Evolutionary conservation across 2,797 vertebrate genomes (phyloP).

Genomic region (Manis pentadactyla): DNA sequence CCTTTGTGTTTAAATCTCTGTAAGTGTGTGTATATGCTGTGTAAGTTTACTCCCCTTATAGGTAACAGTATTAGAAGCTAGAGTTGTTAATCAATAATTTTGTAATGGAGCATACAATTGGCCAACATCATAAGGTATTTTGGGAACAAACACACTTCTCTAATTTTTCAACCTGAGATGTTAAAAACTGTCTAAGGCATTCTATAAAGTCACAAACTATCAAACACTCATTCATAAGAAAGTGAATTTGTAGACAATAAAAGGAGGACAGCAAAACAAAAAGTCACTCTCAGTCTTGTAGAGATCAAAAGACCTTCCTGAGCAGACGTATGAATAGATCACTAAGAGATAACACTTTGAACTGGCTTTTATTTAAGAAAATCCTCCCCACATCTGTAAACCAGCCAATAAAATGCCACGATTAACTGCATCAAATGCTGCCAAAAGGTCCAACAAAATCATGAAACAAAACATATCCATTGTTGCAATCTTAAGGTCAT

Average conservation of each 20-base stretch:
- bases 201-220: background rate
- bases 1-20: background rate
- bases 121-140: background rate
- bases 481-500: slow-evolving; percentile 77
- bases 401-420: slow-evolving; percentile 65
- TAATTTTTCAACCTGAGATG: background rate
- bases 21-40: background rate
- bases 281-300: background rate
- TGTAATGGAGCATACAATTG: background rate
- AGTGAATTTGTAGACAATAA: background rate
- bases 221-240: background rate
- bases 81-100: background rate
- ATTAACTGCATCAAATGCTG: slow-evolving; percentile 61
- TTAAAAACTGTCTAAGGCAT: background rate
- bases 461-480: slow-evolving; percentile 65
- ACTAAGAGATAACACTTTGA: slow-evolving; percentile 44
- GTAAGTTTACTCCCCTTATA: background rate
- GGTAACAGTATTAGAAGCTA: background rate
- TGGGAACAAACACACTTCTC: background rate
- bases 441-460: slow-evolving; percentile 64
- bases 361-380: slow-evolving; percentile 72
- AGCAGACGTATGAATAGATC: slow-evolving; percentile 50
- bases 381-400: slow-evolving; percentile 65
- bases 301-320: background rate
- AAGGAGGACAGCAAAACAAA: background rate